Conservation (phyloP, 2,888 invertebrate species). For the Dastarcus helophoroides region DNA sequence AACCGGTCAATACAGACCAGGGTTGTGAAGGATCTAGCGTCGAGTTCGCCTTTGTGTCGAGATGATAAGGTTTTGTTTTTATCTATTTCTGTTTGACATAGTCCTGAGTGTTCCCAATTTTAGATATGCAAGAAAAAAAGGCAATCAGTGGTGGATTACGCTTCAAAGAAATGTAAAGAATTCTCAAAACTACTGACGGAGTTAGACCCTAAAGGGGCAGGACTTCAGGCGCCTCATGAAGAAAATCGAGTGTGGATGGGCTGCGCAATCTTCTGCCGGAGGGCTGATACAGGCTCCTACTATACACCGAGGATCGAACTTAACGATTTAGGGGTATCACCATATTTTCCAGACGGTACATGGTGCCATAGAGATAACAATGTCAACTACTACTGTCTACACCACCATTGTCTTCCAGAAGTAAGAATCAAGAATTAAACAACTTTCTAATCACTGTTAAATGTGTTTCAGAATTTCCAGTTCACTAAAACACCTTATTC, state of each 20-base stretch:
- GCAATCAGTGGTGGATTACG: conserved; percentile 43
- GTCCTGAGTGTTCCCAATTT: too few relatives aligned
- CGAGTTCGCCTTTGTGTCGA: conserved; percentile 54
- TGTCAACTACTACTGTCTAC: conserved; percentile 58
- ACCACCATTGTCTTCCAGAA: conserved; percentile 66
- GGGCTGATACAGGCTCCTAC: conserved; percentile 52
- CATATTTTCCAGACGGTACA: conserved; percentile 71
- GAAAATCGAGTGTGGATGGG: conserved; percentile 66
- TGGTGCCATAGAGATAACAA: conserved; percentile 61
- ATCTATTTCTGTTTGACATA: too few relatives aligned
- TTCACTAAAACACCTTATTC: conserved; percentile 40
- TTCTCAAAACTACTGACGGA: conserved; percentile 49
- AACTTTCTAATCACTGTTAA: background rate
- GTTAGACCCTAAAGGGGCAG: conserved; percentile 54
- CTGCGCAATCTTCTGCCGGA: conserved; percentile 65
- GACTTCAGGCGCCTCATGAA: conserved; percentile 65
- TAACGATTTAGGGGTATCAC: conserved; percentile 58
- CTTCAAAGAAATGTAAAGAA: conserved; percentile 50
- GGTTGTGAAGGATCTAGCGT: conserved; percentile 52
- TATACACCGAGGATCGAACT: conserved; percentile 67
- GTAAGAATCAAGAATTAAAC: conserved; percentile 28
- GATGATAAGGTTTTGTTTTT: conserved; percentile 46
- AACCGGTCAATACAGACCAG: conserved; percentile 39
- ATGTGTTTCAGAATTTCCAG: conserved; percentile 43
- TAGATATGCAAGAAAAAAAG: conserved; percentile 43